A percentile compares a stretch with the other conserved stretches of the same genome.
phyloP scores from a whole-genome alignment of 1,140 invertebrate species.

The Drosophila tsacasi region DNA sequence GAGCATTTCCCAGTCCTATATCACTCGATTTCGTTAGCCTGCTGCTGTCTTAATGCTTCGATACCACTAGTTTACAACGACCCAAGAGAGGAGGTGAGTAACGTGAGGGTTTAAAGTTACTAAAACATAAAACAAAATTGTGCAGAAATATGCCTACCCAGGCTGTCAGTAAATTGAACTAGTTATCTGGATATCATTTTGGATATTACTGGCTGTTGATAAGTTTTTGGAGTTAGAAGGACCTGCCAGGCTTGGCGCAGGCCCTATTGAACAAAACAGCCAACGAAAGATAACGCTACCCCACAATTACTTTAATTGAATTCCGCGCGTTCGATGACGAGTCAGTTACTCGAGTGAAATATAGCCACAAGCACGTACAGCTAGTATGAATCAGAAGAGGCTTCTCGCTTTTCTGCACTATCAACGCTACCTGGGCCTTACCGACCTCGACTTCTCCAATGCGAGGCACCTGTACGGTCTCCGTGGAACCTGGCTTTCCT shows the following conservation, averaged over 20 bases:
- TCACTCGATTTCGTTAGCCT: not conserved
- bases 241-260: no score
- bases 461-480: slow-evolving; percentile 12
- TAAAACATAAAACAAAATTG: not conserved
- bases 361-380: slow-evolving; percentile 5
- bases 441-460: slow-evolving; percentile 28
- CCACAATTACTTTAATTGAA: slow-evolving; percentile 24
- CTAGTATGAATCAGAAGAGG: slow-evolving; percentile 4
- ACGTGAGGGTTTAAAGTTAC: not conserved
- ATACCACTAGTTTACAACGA: not conserved
- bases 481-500: slow-evolving; percentile 19
- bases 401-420: slow-evolving; percentile 44
- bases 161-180: not conserved
- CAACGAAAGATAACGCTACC: not conserved
- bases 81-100: slow-evolving; percentile 1
- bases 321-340: not conserved
- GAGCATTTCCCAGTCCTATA: accelerated
- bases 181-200: not conserved
- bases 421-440: slow-evolving; percentile 56
- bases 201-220: not conserved
- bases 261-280: not conserved
- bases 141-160: not conserved
- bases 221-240: not conserved
- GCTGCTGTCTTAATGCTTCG: not conserved
- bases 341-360: slow-evolving; percentile 3